Evolutionary conservation across 2,888 invertebrate genomes (phyloP).

Genomic region (Cetonia aurata): DNA sequence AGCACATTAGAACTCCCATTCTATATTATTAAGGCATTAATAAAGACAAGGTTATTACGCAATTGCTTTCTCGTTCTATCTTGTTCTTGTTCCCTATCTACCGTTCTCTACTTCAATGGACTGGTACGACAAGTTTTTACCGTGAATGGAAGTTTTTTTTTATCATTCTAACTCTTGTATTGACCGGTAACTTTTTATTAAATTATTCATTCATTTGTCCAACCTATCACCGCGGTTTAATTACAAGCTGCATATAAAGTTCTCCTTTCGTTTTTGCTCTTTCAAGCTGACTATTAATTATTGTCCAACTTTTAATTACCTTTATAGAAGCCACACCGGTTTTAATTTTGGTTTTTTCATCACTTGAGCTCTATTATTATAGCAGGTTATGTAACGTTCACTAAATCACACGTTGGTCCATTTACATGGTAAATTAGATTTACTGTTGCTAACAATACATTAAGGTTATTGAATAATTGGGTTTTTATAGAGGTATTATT

Average conservation of each 20-base stretch:
- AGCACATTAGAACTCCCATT: too few relatives aligned
- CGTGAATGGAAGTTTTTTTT: conserved; percentile 36
- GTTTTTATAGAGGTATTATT: conserved; percentile 21
- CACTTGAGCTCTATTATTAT: conserved; percentile 2
- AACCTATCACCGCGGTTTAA: conserved; percentile 28
- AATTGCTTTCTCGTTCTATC: conserved; percentile 18
- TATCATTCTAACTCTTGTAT: background rate
- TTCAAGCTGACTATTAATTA: conserved; percentile 23
- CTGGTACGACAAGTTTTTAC: conserved; percentile 15
- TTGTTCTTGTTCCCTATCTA: conserved; percentile 17
- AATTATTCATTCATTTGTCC: conserved; percentile 41
- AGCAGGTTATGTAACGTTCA: conserved; percentile 6
- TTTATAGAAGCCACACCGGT: conserved; percentile 32
- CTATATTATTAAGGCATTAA: too few relatives aligned
- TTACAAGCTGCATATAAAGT: conserved; percentile 25
- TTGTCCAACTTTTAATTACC: conserved; percentile 37
- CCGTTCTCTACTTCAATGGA: conserved; percentile 14
- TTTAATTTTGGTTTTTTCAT: conserved; percentile 33
- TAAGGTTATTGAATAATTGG: conserved; percentile 26
- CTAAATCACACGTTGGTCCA: conserved; percentile 5
- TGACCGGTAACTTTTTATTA: conserved; percentile 34
- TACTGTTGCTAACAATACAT: conserved; percentile 15
- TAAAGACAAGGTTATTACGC: conserved; percentile 27
- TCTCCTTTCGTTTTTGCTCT: conserved; percentile 11
- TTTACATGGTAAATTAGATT: conserved; percentile 28